A percentile compares a stretch with the other conserved stretches of the same genome.
These are phyloP conservation scores for Apolygus lucorum DNA, from an alignment of 1,140 invertebrate genomes.

Conservation along the genomic window DNA sequence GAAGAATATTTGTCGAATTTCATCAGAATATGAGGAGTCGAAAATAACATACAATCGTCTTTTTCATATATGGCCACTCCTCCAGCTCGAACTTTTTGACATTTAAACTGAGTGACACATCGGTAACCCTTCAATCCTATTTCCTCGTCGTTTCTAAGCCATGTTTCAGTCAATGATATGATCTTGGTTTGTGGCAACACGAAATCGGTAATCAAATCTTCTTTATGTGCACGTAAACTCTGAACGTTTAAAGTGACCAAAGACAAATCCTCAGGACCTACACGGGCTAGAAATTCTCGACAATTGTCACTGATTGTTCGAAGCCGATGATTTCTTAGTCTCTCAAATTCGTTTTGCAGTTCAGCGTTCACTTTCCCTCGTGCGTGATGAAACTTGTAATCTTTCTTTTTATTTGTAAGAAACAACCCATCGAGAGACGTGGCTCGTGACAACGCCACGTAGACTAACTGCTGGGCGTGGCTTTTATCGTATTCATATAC, in stretches of 20 bases:
- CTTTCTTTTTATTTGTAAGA: conserved; percentile 11
- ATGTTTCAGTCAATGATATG: background rate
- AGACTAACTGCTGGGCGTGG: conserved; percentile 35
- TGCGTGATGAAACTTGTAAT: background rate
- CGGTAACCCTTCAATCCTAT: background rate
- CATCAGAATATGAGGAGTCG: background rate
- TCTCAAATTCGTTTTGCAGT: background rate
- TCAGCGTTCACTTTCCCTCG: background rate
- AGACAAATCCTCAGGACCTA: background rate
- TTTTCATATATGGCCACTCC: background rate
- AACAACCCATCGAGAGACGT: conserved; percentile 35
- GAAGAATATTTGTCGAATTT: background rate
- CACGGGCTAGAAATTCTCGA: background rate
- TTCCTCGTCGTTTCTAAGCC: background rate
- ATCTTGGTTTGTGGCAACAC: background rate
- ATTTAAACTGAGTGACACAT: background rate
- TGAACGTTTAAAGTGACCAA: background rate
- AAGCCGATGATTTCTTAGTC: background rate
- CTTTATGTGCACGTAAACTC: background rate
- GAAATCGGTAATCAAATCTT: background rate
- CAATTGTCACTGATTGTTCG: background rate
- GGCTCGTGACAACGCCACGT: conserved; percentile 37
- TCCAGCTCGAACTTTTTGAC: background rate
- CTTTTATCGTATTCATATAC: conserved; percentile 35
- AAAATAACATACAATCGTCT: background rate